A percentile compares a stretch with the other conserved stretches of the same genome.
Evolutionary conservation across 2,113 vertebrate species (phyloP).

Genomic region (Tragelaphus strepsiceros): DNA sequence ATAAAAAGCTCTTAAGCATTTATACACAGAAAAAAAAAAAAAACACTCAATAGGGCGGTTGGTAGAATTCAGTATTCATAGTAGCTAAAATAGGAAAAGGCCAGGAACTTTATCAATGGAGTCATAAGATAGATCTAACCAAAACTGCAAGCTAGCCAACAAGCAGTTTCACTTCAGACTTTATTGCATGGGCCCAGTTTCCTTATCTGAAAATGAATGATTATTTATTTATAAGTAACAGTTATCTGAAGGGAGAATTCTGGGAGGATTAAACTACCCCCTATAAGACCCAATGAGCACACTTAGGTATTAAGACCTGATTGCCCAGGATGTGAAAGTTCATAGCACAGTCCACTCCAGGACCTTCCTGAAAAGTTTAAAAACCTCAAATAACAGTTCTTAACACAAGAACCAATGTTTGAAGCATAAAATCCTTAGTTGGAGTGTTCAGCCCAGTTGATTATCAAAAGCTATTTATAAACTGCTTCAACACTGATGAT

Average conservation of each 20-base stretch:
- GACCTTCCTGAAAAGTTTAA: not conserved
- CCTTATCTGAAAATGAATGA: conserved; percentile 1
- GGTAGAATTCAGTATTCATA: not conserved
- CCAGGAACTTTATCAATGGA: not conserved
- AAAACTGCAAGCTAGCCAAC: not conserved
- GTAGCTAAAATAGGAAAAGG: not conserved
- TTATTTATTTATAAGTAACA: not conserved
- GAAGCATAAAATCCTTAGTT: conserved; percentile 13
- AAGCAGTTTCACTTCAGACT: not conserved
- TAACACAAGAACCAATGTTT: conserved; percentile 33
- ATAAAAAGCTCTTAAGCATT: conserved; percentile 29
- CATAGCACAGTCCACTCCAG: not conserved
- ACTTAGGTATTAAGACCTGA: not conserved
- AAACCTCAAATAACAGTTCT: conserved; percentile 31
- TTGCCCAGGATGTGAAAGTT: not conserved
- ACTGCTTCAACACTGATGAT: conserved; percentile 62
- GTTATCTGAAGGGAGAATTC: not conserved
- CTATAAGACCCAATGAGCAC: not conserved
- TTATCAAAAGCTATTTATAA: conserved; percentile 51
- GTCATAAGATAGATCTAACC: conserved; percentile 46
- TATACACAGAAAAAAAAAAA: conserved; percentile 15
- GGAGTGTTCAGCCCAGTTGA: conserved; percentile 33
- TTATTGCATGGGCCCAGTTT: not conserved
- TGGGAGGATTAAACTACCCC: not conserved
- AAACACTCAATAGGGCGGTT: not conserved